Evolutionary conservation across 2,797 vertebrate species (phyloP).

Genomic region (Mus caroli): DNA sequence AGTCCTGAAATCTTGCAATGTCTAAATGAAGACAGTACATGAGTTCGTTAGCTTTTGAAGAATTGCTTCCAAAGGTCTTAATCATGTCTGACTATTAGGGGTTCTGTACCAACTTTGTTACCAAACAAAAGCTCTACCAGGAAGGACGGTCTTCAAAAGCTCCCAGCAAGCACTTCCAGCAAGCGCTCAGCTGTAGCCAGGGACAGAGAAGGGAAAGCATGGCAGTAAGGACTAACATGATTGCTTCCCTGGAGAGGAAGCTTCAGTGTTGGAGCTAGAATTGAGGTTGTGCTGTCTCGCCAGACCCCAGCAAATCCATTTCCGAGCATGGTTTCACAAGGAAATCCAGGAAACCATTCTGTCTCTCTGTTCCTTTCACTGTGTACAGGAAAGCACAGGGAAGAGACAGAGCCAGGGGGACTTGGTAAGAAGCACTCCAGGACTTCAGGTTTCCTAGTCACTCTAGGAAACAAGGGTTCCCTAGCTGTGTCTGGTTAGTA

Average conservation of each 20-base stretch:
- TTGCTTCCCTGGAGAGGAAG: conserved; percentile 45
- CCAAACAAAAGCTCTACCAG: conserved; percentile 35
- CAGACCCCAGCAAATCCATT: conserved; percentile 40
- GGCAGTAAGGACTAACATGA: neutral
- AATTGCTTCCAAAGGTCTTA: neutral
- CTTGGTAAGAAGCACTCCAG: conserved; percentile 14
- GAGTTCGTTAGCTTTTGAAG: neutral
- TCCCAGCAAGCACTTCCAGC: neutral
- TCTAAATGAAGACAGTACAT: neutral
- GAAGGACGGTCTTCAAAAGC: conserved; percentile 6
- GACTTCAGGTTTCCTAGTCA: conserved; percentile 56
- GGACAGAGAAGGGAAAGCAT: neutral
- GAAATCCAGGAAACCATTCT: conserved; percentile 42
- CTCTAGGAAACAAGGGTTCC: neutral
- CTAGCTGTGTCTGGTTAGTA: conserved; percentile 3
- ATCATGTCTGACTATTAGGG: neutral
- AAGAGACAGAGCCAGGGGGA: conserved; percentile 1
- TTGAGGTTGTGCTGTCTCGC: conserved; percentile 47
- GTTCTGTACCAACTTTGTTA: conserved; percentile 17
- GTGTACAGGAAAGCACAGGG: neutral
- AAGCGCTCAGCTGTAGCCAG: neutral
- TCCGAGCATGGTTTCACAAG: conserved; percentile 36
- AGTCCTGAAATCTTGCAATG: conserved; percentile 48
- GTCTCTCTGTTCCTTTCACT: conserved; percentile 21
- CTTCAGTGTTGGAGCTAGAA: conserved; percentile 21